Evolutionary conservation across 2,888 invertebrate genomes (phyloP), one percentile per base, ranked within the genome.

Genomic region (Bembecia ichneumoniformis): DNA sequence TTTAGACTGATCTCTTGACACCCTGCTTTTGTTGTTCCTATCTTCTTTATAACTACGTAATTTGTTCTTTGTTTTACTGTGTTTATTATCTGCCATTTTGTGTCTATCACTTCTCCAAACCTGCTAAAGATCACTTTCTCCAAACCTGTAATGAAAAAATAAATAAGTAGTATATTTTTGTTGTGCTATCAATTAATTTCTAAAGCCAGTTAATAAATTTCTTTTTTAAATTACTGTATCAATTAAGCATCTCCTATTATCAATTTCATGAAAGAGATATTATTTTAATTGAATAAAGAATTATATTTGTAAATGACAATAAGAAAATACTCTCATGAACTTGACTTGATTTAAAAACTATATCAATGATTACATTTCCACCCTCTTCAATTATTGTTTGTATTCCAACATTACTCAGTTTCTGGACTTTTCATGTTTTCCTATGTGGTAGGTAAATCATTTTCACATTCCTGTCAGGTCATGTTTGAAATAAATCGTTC

Each of bases 281-380:
- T 44, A 49, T 36, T 34, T 28, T 36, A 34, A 11, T 47, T 10
- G 28, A 43, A 36, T 36, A 51, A 47, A 50, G 34, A 53, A 44
- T 28, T 43, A 43, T 28, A 28, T 4, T 28, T 28, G 28, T 9
- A 28, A 28, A 2, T 28, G 28, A 28, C 28, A 11, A n/a, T 13
- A 49, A 40, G 35, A 47, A 53, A 57, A 58, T 71, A 72, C 71
- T 65, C 60, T 76, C 73, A 77, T 73, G 73, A 77, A 77, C 61
- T 70, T 80, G 74, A 74, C 73, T 65, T 53, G 57, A 53, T 58
- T 57, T 55, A 68, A 61, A 73, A 79, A 82, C 80, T 82, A 74
- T 78, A 72, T 77, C 73, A 76, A 74, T 79, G 84, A 82, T 86
- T 86, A 84, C 86, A 83, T 86, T 84, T 82, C 84, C 80, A 84